Percentiles rank a stretch among this genome's conserved stretches.
Conservation (phyloP, 2,888 invertebrate species). For the Unio delphinus region DNA sequence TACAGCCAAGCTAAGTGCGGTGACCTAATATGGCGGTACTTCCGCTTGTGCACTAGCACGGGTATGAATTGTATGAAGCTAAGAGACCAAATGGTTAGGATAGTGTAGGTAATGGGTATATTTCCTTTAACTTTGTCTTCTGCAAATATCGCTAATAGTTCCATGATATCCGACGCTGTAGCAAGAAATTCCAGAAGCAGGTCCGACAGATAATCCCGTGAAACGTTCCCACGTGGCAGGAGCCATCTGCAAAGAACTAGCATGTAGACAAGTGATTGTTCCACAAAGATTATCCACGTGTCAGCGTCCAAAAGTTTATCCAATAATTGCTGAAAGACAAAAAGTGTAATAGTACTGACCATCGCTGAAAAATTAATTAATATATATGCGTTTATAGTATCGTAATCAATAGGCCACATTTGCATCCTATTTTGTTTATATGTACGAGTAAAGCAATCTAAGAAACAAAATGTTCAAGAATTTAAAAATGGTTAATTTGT, state of each 20-base stretch:
- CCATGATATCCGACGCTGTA: conserved; percentile 62
- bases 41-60: conserved; percentile 41
- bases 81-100: conserved; percentile 62
- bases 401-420: too few species aligned
- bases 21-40: conserved; percentile 14
- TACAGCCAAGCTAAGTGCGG: conserved; percentile 6
- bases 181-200: conserved; percentile 66
- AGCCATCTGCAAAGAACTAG: conserved; percentile 39
- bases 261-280: conserved; percentile 36
- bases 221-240: conserved; percentile 44
- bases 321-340: conserved; percentile 10
- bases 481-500: too few species aligned
- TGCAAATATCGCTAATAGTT: conserved; percentile 48
- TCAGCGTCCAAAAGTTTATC: conserved; percentile 12
- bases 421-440: too few species aligned
- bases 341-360: not conserved
- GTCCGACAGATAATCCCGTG: conserved; percentile 60
- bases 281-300: conserved; percentile 39
- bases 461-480: too few species aligned
- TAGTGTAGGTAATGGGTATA: conserved; percentile 56
- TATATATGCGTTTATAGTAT: too few species aligned
- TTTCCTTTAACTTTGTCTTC: conserved; percentile 50
- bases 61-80: conserved; percentile 66
- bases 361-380: too few species aligned
- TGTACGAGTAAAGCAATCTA: too few species aligned